These are phyloP conservation scores for Acronicta leporina DNA, from an alignment of 2,888 invertebrate genomes.

Conservation along the genomic window DNA sequence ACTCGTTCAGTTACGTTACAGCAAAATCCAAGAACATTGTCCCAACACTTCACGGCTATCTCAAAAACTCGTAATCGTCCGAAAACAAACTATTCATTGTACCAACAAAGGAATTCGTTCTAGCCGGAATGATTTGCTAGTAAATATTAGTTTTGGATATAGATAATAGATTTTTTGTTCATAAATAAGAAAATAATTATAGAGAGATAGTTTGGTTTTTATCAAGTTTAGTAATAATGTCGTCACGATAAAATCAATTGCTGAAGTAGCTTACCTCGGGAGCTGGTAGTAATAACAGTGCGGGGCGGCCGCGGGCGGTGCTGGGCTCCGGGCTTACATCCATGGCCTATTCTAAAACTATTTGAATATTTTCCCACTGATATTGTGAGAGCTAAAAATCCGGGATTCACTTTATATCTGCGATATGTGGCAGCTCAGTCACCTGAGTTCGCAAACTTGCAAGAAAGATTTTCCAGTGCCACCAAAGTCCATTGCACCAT, in stretches of 20 bases:
- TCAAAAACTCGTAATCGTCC: constrained; percentile 18
- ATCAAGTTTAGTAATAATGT: constrained; percentile 78
- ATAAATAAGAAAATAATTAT: constrained; percentile 72
- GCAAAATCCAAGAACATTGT: constrained; percentile 16
- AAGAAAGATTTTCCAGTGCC: too few species aligned
- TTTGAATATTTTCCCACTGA: constrained; percentile 18
- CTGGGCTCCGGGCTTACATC: constrained; percentile 36
- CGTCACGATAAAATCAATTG: constrained; percentile 85
- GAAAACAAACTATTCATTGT: constrained; percentile 45
- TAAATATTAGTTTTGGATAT: constrained; percentile 66
- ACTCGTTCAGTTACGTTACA: constrained; percentile 2
- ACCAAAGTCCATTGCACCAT: background rate
- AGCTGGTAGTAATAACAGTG: constrained; percentile 80
- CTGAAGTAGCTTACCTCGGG: constrained; percentile 74
- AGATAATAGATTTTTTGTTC: constrained; percentile 71
- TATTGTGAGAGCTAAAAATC: background rate
- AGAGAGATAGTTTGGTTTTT: constrained; percentile 64
- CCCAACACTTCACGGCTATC: constrained; percentile 35
- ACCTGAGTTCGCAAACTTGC: background rate
- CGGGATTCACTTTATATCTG: background rate
- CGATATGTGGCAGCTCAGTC: background rate
- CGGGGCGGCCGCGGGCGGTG: constrained; percentile 58
- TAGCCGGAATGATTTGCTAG: constrained; percentile 58
- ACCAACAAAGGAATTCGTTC: constrained; percentile 49
- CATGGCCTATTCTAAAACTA: constrained; percentile 50